Evolutionary conservation across 2,113 vertebrate species (phyloP).

Genomic region (Oncorhynchus nerka): DNA sequence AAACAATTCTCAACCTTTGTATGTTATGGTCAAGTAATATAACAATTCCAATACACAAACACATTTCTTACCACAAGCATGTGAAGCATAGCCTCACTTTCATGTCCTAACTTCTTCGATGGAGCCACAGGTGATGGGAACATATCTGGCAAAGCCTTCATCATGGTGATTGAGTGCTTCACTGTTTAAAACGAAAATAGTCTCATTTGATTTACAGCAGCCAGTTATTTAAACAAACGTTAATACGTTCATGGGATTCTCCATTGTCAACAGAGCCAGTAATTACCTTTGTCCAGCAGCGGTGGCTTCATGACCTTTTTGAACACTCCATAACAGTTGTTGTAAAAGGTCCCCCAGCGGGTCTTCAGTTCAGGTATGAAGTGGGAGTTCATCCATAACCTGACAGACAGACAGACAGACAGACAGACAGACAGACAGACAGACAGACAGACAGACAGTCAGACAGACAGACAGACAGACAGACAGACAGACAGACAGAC

Average conservation of each 20-base stretch:
- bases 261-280: no score
- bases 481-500: no score
- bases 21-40: not conserved
- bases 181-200: no score
- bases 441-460: no score
- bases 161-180: constrained; percentile 21
- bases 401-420: not conserved
- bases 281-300: no score
- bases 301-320: no score
- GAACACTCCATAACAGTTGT: no score
- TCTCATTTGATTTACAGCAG: no score
- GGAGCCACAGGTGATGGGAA: constrained; percentile 10
- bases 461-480: no score
- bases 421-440: not conserved
- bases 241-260: no score
- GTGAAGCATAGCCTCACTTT: not conserved
- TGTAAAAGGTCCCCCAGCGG: not conserved
- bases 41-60: not conserved
- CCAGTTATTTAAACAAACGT: no score
- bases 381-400: constrained; percentile 11
- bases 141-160: constrained; percentile 42
- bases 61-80: not conserved
- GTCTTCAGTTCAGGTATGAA: constrained; percentile 30
- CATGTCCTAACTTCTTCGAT: not conserved
- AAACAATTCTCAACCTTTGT: no score